Base-by-base conservation (phyloP, 2,113 vertebrate species). In the Rhinoptilus africanus region DNA sequence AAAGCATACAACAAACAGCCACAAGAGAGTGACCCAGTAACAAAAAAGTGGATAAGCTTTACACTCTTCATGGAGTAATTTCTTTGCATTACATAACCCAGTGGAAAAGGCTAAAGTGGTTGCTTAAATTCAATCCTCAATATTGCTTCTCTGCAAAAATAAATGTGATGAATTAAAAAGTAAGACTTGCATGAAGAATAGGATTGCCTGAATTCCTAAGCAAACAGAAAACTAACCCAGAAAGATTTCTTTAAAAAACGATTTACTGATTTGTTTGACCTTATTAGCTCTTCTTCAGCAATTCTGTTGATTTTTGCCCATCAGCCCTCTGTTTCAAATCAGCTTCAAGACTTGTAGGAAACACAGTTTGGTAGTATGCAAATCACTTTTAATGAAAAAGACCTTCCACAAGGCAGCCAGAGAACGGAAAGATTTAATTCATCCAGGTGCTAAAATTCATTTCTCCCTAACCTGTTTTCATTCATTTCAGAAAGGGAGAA, bases 211-310 rank as follows among this genome's bases (percentile, higher is more conserved):
- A 91, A 97, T 91, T 95, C 93, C 85, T 95, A 76, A 94, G 74
- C 91, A 96, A 97, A 97, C 90, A 96, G 57, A 93, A 89, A 91
- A 90, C 54, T 79, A 91, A 73, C 72, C 53, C 77, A 88, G 77
- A 88, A 91, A 95, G 69, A 92, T 66, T 89, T 92, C 62, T 95
- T 92, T 91, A 47, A 88, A 88, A 88, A 69, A 11, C 0, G 14
- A 79, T 95, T 79, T 89, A 82, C 51, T 93, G 92, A 95, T 97
- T 94, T 81, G 63, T 90, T 97, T 97, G 92, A 95, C 85, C 68
- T 95, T 95, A 85, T 91, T 96, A 93, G 37, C 51, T 76, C 85
- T 80, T 77, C 69, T 92, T 74, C 66, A 81, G 54, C 62, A 79
- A 88, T 68, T 81, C 77, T 4, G 13, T 68, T 95, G 95, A 81